Conservation (phyloP, 2,888 invertebrate species). For the Nomada hirtipes region DNA sequence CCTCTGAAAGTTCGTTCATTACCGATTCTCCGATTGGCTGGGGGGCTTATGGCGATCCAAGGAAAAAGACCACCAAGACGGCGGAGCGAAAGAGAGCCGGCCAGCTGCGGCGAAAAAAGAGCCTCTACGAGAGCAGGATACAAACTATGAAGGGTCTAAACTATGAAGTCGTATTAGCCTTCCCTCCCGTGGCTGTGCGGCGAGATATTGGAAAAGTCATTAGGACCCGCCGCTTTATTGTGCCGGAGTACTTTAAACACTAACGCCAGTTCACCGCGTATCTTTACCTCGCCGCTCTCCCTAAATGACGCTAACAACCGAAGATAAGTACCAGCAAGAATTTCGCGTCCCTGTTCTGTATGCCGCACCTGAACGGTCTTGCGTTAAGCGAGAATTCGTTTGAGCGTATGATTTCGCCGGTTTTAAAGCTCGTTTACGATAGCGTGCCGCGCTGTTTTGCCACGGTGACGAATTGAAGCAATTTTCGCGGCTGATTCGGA, state of each 20-base stretch:
- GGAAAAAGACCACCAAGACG: slow-evolving; percentile 2
- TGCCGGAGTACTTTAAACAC: slow-evolving; percentile 71
- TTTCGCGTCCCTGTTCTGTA: neutral
- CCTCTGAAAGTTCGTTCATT: slow-evolving; percentile 58
- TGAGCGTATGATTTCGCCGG: neutral
- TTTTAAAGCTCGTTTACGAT: neutral
- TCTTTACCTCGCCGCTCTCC: slow-evolving; percentile 48
- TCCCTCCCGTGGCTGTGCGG: slow-evolving; percentile 18
- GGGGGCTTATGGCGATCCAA: slow-evolving; percentile 20
- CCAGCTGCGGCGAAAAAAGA: slow-evolving; percentile 3
- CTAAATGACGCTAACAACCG: slow-evolving; percentile 62
- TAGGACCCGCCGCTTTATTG: slow-evolving; percentile 74
- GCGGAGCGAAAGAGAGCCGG: neutral
- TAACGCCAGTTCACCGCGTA: slow-evolving; percentile 60
- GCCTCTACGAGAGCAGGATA: slow-evolving; percentile 8
- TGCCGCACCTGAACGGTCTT: neutral
- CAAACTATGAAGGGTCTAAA: slow-evolving; percentile 56
- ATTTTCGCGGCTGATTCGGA: too few relatives aligned
- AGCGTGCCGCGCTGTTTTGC: neutral
- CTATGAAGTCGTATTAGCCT: slow-evolving; percentile 68
- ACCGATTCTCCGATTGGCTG: slow-evolving; percentile 52
- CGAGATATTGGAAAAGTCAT: slow-evolving; percentile 77
- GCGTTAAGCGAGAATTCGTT: neutral
- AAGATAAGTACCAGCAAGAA: slow-evolving; percentile 1
- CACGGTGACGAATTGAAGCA: neutral